A percentile compares a stretch with the other conserved stretches of the same genome.
Conservation (phyloP, 2,113 vertebrate genomes). For the Chrysochloris asiatica region DNA sequence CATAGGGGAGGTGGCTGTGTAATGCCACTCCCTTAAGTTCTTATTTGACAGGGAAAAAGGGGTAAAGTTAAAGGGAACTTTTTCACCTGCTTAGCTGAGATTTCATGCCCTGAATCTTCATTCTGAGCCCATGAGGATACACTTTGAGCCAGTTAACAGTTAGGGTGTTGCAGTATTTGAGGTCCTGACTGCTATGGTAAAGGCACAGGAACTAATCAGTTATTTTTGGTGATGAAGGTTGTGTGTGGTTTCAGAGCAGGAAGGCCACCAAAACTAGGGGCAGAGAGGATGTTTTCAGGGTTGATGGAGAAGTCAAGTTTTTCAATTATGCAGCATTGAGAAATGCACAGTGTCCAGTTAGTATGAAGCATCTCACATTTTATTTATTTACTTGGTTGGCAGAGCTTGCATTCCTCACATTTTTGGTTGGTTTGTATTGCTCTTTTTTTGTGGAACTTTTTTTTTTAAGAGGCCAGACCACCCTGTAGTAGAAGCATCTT, state of each 20-base stretch:
- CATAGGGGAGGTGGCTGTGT: background rate
- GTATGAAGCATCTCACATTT: constrained; percentile 72
- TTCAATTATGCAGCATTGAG: constrained; percentile 51
- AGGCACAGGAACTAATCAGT: background rate
- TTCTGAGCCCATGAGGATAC: background rate
- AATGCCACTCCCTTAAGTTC: background rate
- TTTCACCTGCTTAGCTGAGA: background rate
- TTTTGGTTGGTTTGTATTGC: constrained; percentile 76
- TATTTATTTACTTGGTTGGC: constrained; percentile 81
- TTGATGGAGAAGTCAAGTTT: constrained; percentile 9
- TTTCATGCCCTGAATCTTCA: background rate
- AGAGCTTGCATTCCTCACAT: constrained; percentile 79
- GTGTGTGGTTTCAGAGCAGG: background rate
- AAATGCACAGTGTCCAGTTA: constrained; percentile 69
- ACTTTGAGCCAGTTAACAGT: background rate
- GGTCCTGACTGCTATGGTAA: background rate
- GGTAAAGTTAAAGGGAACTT: background rate
- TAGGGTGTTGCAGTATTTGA: background rate
- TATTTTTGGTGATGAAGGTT: background rate
- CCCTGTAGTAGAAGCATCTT: constrained; percentile 57
- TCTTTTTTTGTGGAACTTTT: constrained; percentile 44
- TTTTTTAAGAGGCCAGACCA: constrained; percentile 75
- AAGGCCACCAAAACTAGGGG: background rate
- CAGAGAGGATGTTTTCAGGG: background rate
- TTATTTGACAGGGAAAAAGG: background rate